phyloP scores from a whole-genome alignment of 2,888 invertebrate genomes.

The Agrotis puta region DNA sequence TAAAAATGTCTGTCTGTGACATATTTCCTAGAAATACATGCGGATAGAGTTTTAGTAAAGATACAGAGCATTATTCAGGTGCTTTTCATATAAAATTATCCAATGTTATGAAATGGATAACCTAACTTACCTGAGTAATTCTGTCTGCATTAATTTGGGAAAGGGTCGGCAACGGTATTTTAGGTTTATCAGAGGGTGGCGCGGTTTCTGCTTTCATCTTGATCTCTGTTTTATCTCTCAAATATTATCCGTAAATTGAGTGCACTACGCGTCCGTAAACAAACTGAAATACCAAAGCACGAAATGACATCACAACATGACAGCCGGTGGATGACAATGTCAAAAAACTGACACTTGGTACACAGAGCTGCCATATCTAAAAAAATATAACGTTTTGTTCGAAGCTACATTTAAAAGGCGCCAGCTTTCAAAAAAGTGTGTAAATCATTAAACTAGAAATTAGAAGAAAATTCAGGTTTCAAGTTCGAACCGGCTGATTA shows the following conservation, averaged over 20 bases:
- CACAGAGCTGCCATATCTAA: background rate
- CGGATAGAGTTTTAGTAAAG: background rate
- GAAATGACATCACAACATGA: conserved; percentile 19
- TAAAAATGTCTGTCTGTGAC: background rate
- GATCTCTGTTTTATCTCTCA: conserved; percentile 21
- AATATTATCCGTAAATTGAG: conserved; percentile 35
- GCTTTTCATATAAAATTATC: conserved; percentile 39
- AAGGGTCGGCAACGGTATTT: conserved; percentile 94
- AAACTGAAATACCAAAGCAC: conserved; percentile 22
- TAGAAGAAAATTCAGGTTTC: background rate
- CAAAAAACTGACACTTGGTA: background rate
- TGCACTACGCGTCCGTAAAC: conserved; percentile 34
- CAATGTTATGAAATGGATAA: conserved; percentile 73
- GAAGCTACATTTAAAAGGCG: background rate
- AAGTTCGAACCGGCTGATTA: background rate
- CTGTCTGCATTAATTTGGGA: conserved; percentile 97
- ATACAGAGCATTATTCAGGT: background rate
- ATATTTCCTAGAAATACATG: background rate
- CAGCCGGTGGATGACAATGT: conserved; percentile 17
- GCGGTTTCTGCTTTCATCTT: conserved; percentile 83
- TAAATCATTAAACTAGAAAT: background rate
- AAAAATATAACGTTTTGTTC: conserved; percentile 6
- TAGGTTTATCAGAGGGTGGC: conserved; percentile 82
- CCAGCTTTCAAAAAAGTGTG: background rate
- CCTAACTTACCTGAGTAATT: conserved; percentile 95